Base-by-base conservation (phyloP, 1,140 invertebrate species). In the Thereuonema tuberculata region DNA sequence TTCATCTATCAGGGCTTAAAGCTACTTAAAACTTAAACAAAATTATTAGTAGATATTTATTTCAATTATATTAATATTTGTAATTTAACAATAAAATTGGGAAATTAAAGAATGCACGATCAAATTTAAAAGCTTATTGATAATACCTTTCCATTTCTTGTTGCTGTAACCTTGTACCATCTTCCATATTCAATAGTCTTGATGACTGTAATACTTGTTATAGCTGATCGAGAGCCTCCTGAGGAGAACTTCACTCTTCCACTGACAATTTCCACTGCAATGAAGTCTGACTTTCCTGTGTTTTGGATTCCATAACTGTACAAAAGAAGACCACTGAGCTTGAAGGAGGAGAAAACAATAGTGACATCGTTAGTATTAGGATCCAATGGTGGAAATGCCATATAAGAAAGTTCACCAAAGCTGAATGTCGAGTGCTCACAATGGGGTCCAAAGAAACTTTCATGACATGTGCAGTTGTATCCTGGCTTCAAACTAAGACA, bases 141-240 rank as follows among this genome's bases (percentile, higher is more conserved):
- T 29, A 66, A 64, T 54, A 73, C 72, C 61, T 64, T 59, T 48
- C 87, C 86, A 70, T 92, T 93, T 67, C 91, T 82, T 0, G 88
- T 93, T 0, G 90, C 90, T 1, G 87, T 92, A 2, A 96, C 81
- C 70, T 91, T 89, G 66, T 91, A 83, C 93, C 93, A 97, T 58
- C 82, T 80, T 12, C 90, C 91, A 72, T 93, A 86, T 0, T 87
- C 81, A 1, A 96, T 76, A 61, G 80, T 81, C 47, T 78, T 78
- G 15, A 78, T 77, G 1, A 91, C 83, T 14, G 61, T 65, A 0
- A 80, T 76, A 1, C 92, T 80, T 0, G 82, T 81, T 2, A 86
- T 88, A 2, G 87, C 88, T 25, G 87, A 90, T 66, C 86, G 77
- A 1, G 88, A 81, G 1, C 87, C 90, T 26, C 90, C 90, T 68